phyloP scores from a whole-genome alignment of 1,140 invertebrate species.

The Lepidurus arcticus region DNA sequence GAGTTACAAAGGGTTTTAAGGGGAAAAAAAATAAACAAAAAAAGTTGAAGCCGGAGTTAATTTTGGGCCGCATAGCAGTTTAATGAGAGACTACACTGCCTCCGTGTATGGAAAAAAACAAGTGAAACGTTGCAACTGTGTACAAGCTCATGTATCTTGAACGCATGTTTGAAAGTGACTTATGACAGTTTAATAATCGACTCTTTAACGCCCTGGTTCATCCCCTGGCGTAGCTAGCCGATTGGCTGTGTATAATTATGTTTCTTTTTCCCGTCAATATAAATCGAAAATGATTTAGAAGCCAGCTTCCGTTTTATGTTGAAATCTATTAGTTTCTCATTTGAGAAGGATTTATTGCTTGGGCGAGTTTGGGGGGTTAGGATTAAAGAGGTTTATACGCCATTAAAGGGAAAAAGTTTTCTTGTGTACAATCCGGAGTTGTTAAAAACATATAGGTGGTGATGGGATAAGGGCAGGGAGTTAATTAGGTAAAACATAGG shows the following conservation, averaged over 20 bases:
- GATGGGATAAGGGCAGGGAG: not conserved
- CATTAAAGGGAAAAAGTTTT: not conserved
- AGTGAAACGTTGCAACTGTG: too few species aligned
- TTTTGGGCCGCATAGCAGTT: too few species aligned
- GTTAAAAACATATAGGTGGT: not conserved
- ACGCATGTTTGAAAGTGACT: too few species aligned
- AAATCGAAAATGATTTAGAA: not conserved
- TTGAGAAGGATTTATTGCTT: not conserved
- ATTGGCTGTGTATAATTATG: not conserved
- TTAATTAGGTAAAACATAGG: constrained; percentile 2
- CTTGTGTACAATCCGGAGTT: not conserved
- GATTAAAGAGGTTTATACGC: not conserved
- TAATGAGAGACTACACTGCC: too few species aligned
- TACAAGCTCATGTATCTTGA: too few species aligned
- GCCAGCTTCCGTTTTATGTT: not conserved
- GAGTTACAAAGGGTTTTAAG: not conserved
- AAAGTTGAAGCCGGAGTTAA: too few species aligned
- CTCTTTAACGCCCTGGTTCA: not conserved
- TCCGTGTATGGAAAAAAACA: too few species aligned
- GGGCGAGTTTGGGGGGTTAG: not conserved
- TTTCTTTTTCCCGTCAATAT: not conserved
- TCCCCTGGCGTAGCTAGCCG: not conserved
- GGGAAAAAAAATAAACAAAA: too few species aligned
- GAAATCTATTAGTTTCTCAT: constrained; percentile 2
- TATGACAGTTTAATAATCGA: too few species aligned